Base-by-base conservation (phyloP, 2,113 vertebrate genomes). In the Colossoma macropomum region DNA sequence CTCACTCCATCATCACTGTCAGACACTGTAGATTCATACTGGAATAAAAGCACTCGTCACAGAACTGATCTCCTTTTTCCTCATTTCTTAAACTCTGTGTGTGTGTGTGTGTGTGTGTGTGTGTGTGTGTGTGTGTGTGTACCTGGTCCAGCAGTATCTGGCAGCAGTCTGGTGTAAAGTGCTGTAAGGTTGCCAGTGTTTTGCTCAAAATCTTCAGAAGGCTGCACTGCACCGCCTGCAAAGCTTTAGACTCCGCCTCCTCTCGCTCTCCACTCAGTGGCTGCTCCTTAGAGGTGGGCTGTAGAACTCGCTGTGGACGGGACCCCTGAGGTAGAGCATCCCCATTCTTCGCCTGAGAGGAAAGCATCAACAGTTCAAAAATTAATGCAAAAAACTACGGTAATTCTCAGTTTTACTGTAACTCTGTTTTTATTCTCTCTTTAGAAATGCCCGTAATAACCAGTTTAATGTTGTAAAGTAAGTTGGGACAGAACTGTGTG, bases 201-300 rank as follows among this genome's bases (percentile, higher is more conserved):
- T 97, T 97, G 91, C 97, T 98, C 84, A 99, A 97, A 93, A 99
- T 99, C 92, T 97, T 97, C n/a, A 99, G 89, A 5, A 99, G 96
- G 79, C 97, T 96, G 86, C 96, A 97, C 93, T 99, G 98, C 45
- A 99, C 97, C 0, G 92, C 92, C 3, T 95, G 93, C 88, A 99
- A 86, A 0, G 96, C 97, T 66, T 94, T 96, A 89, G 97, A 96
- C 92, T 98, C 96, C 0, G 93, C 92, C 48, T 96, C 97, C 86
- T 97, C 97, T 0, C 94, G 88, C 89, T 99, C 97, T 0, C 94
- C 92, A 41, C 87, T 88, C 9, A 79, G 83, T 0, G 87, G 63
- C 27, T 86, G 82, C 21, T 92, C 95, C 83, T 96, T 98, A 59
- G 95, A 93, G 15, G 94, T 93, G 1, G 93, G 88, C 41, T 92